Base-by-base conservation (phyloP, 2,888 invertebrate genomes). In the Caenorhabditis sulstoni region DNA sequence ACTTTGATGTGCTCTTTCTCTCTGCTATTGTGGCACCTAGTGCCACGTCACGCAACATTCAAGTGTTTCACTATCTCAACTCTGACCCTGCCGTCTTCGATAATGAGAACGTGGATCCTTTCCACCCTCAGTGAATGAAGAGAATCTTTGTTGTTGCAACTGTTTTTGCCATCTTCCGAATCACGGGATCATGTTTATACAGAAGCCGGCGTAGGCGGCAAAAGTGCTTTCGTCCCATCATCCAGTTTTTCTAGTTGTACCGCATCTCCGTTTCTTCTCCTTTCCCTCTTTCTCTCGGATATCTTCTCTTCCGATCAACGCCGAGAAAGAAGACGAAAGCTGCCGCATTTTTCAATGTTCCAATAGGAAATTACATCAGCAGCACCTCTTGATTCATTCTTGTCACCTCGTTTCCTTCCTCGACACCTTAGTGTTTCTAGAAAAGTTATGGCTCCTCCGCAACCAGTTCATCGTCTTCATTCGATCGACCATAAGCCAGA, bases 391-490 rank as follows among this genome's bases (percentile, higher is more conserved):
- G 29, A 29, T 58, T 20, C 37, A 29, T 23, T 29, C 23, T 53
- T 23, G 58, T 44, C 20, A 22, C 22, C 35, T 61, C 14, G 16
- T 47, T 61, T 11, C 37, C 37, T 41, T 9, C 55, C 58, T 47
- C n/a, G 3, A 23, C 14, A 52, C 37, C 41, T 11, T 16, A 11
- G 20, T 23, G 23, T 18, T 37, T 20, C 22, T 18, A 44, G 18
- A 45, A 45, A 20, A 41, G 52, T 37, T 59, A 83, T 83, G 83
- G 49, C 73, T 47, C 81, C 73, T 41, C 81, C 83, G 45, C 77
- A 75, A 35, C 83, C 81, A 39, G 74, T 83, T 18, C 75, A 74
- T 61, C 81, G 83, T 41, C 75, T 83, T n/a, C 64, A 62, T 59
- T 83, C 83, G 3, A 57, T 79, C 35, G 83, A 81, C 41, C 79